phyloP scores from a whole-genome alignment of 1,140 invertebrate species.

The Sycophila sp. region DNA sequence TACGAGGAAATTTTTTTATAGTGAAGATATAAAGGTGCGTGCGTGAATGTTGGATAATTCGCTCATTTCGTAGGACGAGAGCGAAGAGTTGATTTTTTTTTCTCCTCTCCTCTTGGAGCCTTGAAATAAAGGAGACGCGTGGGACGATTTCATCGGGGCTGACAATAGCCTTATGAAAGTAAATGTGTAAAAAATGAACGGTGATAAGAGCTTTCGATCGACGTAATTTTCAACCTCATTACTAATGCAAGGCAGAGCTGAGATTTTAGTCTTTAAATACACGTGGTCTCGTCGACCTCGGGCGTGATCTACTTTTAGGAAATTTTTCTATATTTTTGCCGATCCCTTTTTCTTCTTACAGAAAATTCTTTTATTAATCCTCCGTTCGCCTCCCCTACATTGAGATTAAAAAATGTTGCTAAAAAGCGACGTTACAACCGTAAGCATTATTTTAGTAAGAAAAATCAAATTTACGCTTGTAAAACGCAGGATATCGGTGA shows the following conservation, averaged over 20 bases:
- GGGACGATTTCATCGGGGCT: too few relatives aligned
- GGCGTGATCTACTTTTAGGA: background rate
- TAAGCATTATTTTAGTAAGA: too few relatives aligned
- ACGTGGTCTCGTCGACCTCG: background rate
- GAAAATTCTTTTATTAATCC: too few relatives aligned
- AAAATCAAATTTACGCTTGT: background rate
- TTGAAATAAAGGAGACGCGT: too few relatives aligned
- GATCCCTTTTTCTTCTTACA: background rate
- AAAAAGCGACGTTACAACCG: too few relatives aligned
- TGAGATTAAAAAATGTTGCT: too few relatives aligned
- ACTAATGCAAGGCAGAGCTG: background rate
- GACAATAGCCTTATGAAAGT: background rate
- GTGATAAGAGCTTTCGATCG: constrained; percentile 1
- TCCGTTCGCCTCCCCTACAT: too few relatives aligned
- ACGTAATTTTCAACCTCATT: constrained; percentile 1
- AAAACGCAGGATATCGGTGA: background rate
- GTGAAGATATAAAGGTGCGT: too few relatives aligned
- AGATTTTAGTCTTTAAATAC: constrained; percentile 1
- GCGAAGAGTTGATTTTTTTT: too few relatives aligned
- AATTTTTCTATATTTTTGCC: background rate
- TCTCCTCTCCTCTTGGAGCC: too few relatives aligned
- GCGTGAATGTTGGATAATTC: too few relatives aligned
- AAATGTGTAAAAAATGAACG: background rate
- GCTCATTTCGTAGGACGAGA: background rate
- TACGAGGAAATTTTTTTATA: too few relatives aligned